Evolutionary conservation across 2,797 vertebrate species (phyloP), one percentile per base, ranked within the genome.

Genomic region (Anguilla anguilla): DNA sequence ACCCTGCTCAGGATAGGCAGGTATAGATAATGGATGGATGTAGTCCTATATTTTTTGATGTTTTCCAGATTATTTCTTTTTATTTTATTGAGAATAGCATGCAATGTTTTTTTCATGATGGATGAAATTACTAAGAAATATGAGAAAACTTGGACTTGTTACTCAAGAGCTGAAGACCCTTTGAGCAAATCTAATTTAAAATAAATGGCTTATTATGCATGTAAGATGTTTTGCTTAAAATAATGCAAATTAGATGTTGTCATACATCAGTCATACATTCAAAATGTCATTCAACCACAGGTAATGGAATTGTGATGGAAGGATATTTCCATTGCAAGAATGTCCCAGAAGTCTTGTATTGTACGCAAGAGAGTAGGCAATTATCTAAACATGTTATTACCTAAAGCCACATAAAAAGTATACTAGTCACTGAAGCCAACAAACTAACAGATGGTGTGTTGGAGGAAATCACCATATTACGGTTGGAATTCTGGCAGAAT

Each of bases 381-480:
- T 82, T 69, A 67, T 83, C n/a, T 69, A 86, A 67, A 67, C 35
- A 86, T 72, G 57, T 67, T 61, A 64, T 83, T 82, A 83, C 85
- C 43, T 85, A 49, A 83, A 86, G 85, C 49, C 64, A 88, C 74
- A 88, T 83, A 82, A 86, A n/a, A 69, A 28, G 79, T 35, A 86
- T 6, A 53, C 55, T 25, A 22, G 83, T 55, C 28, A 55, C 55
- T 59, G 81, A 35, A 15, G 28, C 19, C 57, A 39, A 67, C 77
- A 86, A 17, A 69, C 64, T 85, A 85, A 83, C 88, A 88, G 57
- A 86, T 83, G 85, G 22, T 13, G 35, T 46, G 85, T 57, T 57
- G 85, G 59, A 64, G 31, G 53, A 82, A 86, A 86, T 86, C 72
- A 22, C 53, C 77, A n/a, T 72, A 83, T 88, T 86, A 88, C 74